Percentiles rank a stretch among this genome's conserved stretches.
Evolutionary conservation across 2,113 vertebrate genomes (phyloP).

Genomic region (Ranitomeya variabilis): DNA sequence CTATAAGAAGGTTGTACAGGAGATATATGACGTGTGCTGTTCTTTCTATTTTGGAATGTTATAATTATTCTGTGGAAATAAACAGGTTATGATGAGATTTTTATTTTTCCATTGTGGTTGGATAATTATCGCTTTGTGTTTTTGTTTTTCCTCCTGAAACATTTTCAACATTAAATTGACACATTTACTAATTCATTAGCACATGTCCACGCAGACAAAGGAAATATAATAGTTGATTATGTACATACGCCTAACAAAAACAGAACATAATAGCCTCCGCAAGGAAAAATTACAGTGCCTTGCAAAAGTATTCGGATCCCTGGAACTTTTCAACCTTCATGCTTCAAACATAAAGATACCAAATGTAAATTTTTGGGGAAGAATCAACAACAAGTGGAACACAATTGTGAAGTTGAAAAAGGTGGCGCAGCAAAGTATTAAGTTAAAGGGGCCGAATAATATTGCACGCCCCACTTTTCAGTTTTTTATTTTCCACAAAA

Average conservation of each 20-base stretch:
- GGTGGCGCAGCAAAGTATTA: too few species aligned
- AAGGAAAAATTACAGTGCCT: background rate
- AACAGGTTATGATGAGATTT: background rate
- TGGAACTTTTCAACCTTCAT: too few species aligned
- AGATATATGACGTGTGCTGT: background rate
- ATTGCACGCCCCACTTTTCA: too few species aligned
- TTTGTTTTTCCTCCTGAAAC: constrained; percentile 7
- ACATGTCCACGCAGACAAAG: constrained; percentile 11
- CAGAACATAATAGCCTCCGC: background rate
- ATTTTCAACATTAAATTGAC: constrained; percentile 1
- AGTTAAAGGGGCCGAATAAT: too few species aligned
- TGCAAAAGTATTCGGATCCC: too few species aligned
- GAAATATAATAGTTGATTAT: too few species aligned
- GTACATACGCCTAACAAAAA: background rate
- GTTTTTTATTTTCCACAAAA: too few species aligned
- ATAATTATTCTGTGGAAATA: background rate
- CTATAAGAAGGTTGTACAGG: background rate
- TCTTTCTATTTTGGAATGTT: background rate
- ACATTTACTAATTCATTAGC: constrained; percentile 30
- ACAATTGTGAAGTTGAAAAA: too few species aligned
- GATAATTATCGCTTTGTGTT: constrained; percentile 22
- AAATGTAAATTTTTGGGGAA: too few species aligned
- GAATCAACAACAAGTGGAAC: too few species aligned
- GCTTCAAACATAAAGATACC: too few species aligned
- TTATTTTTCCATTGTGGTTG: background rate